Base-by-base conservation (phyloP, 2,797 vertebrate species). In the Microhierax caerulescens region DNA sequence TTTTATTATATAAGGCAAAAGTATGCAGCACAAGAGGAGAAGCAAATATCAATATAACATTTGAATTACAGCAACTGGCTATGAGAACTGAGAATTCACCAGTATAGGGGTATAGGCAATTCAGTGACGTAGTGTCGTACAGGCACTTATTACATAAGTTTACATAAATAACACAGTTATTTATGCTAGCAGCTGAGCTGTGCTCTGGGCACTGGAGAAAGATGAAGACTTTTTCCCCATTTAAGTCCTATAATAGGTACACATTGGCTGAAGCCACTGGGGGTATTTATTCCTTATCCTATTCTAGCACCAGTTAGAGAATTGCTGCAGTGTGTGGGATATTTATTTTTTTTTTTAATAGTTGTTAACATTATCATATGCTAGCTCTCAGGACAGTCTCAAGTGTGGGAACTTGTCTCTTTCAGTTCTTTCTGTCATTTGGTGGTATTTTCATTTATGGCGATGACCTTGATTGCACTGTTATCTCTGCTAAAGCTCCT, bases 71-170 rank as follows among this genome's bases (percentile, higher is more conserved):
- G n/a, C 24, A 27, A 11, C 39, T 63, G 48, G 6, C 61, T 51
- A 3, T 17, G 25, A 48, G 61, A 91, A 27, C 8, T 64, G 34
- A 50, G 27, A 37, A 64, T 87, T 80, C 16, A 10, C 11, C 24
- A 27, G 27, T 15, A 56, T 41, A 41, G 39, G 15, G 15, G 2
- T 64, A 3, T 8, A 67, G 39, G 39, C 28, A 28, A 13, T 69
- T 51, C 0, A 0, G 21, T 74, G 43, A 15, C 27, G 27, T 12
- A 4, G 21, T 51, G 2, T 81, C 5, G 1, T 22, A 84, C 48
- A 50, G 68, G 20, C 25, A n/a, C n/a, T n/a, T n/a, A n/a, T n/a
- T n/a, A n/a, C n/a, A n/a, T n/a, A n/a, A n/a, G n/a, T n/a, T n/a
- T n/a, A n/a, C n/a, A n/a, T n/a, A n/a, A n/a, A n/a, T n/a, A n/a